These are phyloP conservation scores for Syngnathus acus DNA, from an alignment of 2,797 vertebrate species.

Conservation along the genomic window DNA sequence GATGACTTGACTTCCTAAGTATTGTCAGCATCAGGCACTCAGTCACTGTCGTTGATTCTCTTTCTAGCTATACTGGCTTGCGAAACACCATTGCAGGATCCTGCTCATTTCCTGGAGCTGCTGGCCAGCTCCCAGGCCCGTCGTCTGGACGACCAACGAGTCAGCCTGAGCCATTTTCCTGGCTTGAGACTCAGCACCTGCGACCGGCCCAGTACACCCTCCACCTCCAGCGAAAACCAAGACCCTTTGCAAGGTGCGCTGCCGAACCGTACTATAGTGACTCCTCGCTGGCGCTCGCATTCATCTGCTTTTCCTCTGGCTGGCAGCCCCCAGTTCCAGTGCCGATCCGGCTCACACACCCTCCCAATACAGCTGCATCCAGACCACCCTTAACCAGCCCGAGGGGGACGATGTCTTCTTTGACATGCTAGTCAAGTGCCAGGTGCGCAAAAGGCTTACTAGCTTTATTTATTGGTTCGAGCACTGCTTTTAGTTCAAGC, in stretches of 20 bases:
- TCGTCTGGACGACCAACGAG: constrained; percentile 88
- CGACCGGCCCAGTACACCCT: constrained; percentile 58
- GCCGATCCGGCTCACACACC: constrained; percentile 55
- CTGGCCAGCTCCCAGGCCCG: constrained; percentile 88
- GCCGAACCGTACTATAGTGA: too few species aligned
- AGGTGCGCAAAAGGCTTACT: constrained; percentile 64
- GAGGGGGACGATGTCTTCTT: constrained; percentile 91
- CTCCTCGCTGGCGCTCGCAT: neutral
- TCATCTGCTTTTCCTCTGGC: neutral
- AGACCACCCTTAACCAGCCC: constrained; percentile 60
- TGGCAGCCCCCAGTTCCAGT: constrained; percentile 32
- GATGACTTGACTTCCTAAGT: neutral
- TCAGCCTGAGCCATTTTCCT: constrained; percentile 76
- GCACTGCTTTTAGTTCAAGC: neutral
- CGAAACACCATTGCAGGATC: constrained; percentile 70
- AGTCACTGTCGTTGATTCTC: neutral
- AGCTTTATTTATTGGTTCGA: neutral
- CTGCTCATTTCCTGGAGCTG: constrained; percentile 88
- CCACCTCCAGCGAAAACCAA: constrained; percentile 62
- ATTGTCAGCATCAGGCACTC: too few species aligned
- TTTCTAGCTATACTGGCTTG: constrained; percentile 67
- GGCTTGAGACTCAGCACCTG: constrained; percentile 76
- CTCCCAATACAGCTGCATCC: constrained; percentile 69
- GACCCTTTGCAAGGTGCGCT: constrained; percentile 37
- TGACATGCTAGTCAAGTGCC: constrained; percentile 88